These are phyloP conservation scores for Hylia prasina DNA, from an alignment of 2,113 vertebrate genomes.

Conservation along the genomic window DNA sequence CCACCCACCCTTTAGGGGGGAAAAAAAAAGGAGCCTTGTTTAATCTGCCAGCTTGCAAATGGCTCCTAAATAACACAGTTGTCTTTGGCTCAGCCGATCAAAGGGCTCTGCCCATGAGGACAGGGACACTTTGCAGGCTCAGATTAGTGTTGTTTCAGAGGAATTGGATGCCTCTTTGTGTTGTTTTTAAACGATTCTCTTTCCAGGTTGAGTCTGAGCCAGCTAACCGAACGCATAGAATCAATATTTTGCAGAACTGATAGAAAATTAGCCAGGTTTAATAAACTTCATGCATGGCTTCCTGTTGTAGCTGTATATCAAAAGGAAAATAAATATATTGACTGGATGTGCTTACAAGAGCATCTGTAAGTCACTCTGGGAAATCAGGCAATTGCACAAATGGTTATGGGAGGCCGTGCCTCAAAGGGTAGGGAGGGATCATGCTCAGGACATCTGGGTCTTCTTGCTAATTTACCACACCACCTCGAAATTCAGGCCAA, in stretches of 20 bases:
- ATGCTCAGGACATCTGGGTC: background rate
- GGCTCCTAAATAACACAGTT: conserved; percentile 50
- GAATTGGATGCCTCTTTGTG: background rate
- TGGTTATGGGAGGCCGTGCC: background rate
- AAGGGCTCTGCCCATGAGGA: conserved; percentile 30
- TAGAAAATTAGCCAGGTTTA: conserved; percentile 65
- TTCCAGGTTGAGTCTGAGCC: background rate
- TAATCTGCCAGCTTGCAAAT: conserved; percentile 57
- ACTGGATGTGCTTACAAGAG: conserved; percentile 38
- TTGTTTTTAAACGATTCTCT: background rate
- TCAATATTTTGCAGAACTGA: conserved; percentile 52
- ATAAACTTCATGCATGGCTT: conserved; percentile 61
- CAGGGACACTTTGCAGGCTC: background rate
- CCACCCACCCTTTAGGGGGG: background rate
- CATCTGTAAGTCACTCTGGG: conserved; percentile 30
- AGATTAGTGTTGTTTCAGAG: conserved; percentile 2
- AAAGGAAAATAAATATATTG: conserved; percentile 61
- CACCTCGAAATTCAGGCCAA: background rate
- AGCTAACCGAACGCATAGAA: background rate
- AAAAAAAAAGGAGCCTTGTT: background rate
- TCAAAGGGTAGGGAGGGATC: background rate
- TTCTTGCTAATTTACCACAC: background rate
- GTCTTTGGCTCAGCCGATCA: conserved; percentile 41
- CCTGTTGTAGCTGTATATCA: conserved; percentile 47
- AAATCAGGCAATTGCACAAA: conserved; percentile 31